Evolutionary conservation across 1,140 invertebrate genomes (phyloP).

Genomic region (Drosophila melanica): DNA sequence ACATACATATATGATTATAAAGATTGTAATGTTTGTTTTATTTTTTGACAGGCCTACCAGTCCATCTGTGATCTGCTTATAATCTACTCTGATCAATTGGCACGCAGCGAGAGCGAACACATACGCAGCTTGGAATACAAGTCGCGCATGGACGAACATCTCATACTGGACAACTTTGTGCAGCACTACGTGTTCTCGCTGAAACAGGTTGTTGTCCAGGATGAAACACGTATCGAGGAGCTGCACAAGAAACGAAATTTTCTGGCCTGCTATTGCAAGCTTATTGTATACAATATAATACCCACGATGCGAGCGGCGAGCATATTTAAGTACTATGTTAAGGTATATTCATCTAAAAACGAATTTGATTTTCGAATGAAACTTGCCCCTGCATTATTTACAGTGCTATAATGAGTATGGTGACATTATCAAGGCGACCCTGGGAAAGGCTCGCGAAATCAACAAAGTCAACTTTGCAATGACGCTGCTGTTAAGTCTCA

Average conservation of each 20-base stretch:
- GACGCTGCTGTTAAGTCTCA: constrained; percentile 93
- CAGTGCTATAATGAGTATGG: constrained; percentile 99
- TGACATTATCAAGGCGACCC: constrained; percentile 99
- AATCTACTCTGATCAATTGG: constrained; percentile 96
- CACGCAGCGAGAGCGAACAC: constrained; percentile 86
- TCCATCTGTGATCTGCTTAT: constrained; percentile 97
- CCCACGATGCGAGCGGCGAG: constrained; percentile 95
- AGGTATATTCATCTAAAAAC: constrained; percentile 85
- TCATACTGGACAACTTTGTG: constrained; percentile 95
- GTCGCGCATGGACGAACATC: constrained; percentile 91
- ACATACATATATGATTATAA: neutral
- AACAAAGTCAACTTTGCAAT: constrained; percentile 98
- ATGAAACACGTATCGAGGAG: constrained; percentile 97
- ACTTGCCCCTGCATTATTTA: constrained; percentile 33
- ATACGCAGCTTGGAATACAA: constrained; percentile 91
- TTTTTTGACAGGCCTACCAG: constrained; percentile 90
- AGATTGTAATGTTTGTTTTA: neutral
- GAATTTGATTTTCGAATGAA: neutral
- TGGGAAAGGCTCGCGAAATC: constrained; percentile 98
- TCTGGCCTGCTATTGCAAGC: constrained; percentile 97
- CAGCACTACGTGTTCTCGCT: constrained; percentile 94
- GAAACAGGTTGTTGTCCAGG: constrained; percentile 87
- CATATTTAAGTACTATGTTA: constrained; percentile 99
- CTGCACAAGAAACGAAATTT: constrained; percentile 98
- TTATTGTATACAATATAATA: constrained; percentile 98